Conservation (phyloP, 2,113 vertebrate genomes). For the human region DNA sequence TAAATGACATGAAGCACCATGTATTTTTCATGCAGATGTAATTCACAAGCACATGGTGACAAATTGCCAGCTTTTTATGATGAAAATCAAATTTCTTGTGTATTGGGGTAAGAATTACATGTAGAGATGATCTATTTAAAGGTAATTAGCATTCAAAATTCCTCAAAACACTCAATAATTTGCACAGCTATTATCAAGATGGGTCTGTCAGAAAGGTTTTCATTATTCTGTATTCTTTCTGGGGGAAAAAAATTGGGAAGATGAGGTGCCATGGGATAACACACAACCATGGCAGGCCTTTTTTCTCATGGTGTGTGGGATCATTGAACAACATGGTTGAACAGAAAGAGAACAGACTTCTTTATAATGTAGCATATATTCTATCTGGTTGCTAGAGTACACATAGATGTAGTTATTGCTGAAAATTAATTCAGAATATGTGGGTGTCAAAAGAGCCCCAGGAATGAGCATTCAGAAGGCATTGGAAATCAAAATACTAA, state of each 20-base stretch:
- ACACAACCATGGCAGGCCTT: neutral
- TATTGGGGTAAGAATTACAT: neutral
- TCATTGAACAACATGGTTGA: fast-evolving
- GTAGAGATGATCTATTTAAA: neutral
- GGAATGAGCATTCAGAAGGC: neutral
- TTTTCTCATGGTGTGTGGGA: neutral
- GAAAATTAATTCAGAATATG: neutral
- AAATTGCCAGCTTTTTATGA: neutral
- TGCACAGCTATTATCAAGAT: neutral
- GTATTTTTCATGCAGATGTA: neutral
- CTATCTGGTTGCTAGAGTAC: neutral
- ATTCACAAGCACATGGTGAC: neutral
- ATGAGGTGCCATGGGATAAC: neutral
- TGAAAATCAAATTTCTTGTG: neutral
- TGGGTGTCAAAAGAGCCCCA: neutral
- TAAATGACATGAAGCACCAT: neutral
- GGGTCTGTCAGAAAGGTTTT: neutral
- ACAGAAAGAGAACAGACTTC: neutral
- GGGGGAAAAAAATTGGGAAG: neutral
- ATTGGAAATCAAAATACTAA: neutral
- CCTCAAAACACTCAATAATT: too few relatives aligned
- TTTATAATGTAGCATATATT: neutral
- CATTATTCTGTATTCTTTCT: neutral
- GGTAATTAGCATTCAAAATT: neutral
- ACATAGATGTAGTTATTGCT: neutral